Evolutionary conservation across 2,888 invertebrate species (phyloP).

Genomic region (Venustoraphidia nigricollis): DNA sequence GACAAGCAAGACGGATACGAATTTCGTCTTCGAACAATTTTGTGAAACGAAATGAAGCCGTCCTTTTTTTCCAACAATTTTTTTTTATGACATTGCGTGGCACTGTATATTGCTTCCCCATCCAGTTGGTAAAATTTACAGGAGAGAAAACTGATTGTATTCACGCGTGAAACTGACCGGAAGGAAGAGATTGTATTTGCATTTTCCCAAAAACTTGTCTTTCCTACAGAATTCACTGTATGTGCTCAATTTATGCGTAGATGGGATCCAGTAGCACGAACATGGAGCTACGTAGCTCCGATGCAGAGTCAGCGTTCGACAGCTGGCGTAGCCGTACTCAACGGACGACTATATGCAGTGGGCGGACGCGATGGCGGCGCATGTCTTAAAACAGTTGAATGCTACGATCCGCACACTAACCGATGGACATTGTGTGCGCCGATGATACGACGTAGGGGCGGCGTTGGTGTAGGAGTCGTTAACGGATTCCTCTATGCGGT

Average conservation of each 20-base stretch:
- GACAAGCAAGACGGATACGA: neutral
- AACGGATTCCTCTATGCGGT: conserved; percentile 82
- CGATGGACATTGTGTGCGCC: conserved; percentile 76
- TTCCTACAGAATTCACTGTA: neutral
- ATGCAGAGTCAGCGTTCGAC: conserved; percentile 83
- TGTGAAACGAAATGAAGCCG: too few species aligned
- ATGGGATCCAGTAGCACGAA: conserved; percentile 77
- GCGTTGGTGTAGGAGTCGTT: conserved; percentile 77
- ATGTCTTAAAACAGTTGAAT: conserved; percentile 81
- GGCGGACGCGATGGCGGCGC: conserved; percentile 87
- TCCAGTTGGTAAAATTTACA: too few species aligned
- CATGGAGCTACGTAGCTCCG: conserved; percentile 81
- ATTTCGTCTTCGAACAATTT: too few species aligned
- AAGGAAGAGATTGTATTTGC: too few species aligned
- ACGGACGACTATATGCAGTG: conserved; percentile 74
- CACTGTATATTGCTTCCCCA: too few species aligned
- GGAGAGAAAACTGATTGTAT: too few species aligned
- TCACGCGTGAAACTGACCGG: too few species aligned
- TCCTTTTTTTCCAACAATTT: too few species aligned
- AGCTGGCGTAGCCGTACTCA: conserved; percentile 78
- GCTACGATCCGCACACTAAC: conserved; percentile 56
- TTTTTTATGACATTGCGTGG: too few species aligned
- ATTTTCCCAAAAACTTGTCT: neutral
- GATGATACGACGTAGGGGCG: conserved; percentile 74
- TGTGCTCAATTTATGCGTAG: conserved; percentile 22